Conservation (phyloP, 2,888 invertebrate species). For the Sesia bembeciformis region DNA sequence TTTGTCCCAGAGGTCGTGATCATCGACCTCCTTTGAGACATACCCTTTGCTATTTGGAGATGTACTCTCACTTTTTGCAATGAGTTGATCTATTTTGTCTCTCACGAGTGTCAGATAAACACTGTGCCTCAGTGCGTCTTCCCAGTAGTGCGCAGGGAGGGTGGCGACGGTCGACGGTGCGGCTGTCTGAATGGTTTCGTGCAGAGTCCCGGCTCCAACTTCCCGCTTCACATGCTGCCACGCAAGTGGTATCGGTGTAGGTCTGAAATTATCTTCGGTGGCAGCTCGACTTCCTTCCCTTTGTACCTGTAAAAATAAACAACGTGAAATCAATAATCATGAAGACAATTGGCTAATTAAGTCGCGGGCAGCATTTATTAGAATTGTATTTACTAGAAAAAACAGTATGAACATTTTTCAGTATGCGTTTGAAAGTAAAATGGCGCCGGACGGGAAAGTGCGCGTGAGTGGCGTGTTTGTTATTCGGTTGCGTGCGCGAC, state of each 20-base stretch:
- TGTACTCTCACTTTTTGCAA: slow-evolving; percentile 43
- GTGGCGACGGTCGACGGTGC: slow-evolving; percentile 24
- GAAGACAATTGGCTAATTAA: slow-evolving; percentile 11
- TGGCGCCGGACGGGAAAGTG: slow-evolving; percentile 57
- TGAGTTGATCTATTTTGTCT: slow-evolving; percentile 69
- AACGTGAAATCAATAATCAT: background rate
- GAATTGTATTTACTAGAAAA: slow-evolving; percentile 21
- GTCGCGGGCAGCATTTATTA: slow-evolving; percentile 6
- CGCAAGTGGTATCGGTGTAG: slow-evolving; percentile 56
- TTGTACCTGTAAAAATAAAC: slow-evolving; percentile 39
- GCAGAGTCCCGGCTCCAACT: slow-evolving; percentile 29
- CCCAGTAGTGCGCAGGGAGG: slow-evolving; percentile 74
- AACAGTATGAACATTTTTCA: slow-evolving; percentile 30
- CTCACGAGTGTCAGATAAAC: slow-evolving; percentile 77
- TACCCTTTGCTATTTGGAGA: slow-evolving; percentile 30
- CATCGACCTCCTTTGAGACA: slow-evolving; percentile 44
- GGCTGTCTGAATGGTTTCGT: slow-evolving; percentile 33
- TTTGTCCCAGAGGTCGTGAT: slow-evolving; percentile 64
- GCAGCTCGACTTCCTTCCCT: slow-evolving; percentile 33
- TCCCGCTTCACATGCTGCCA: slow-evolving; percentile 37
- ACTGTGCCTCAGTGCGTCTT: slow-evolving; percentile 79
- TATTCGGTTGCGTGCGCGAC: slow-evolving; percentile 40
- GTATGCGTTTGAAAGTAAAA: slow-evolving; percentile 72
- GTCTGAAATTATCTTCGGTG: slow-evolving; percentile 45
- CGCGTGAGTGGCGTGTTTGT: slow-evolving; percentile 36